These are phyloP conservation scores for Antedon mediterranea DNA, from an alignment of 53 echinoderm and acorn worm species.

Conservation along the genomic window DNA sequence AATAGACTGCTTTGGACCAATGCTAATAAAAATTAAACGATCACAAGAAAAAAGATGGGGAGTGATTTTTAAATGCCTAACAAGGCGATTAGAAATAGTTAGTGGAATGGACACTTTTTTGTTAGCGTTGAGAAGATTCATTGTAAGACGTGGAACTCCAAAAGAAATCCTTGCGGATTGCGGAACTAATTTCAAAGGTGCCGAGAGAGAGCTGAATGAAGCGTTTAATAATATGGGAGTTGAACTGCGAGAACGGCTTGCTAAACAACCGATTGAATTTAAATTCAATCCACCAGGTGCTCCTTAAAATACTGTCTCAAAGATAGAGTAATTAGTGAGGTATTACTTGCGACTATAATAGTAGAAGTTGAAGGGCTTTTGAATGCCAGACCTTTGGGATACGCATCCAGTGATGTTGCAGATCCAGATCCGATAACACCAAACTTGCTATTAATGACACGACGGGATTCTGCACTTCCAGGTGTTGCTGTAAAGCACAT, in stretches of 20 bases:
- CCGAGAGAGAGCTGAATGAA: conserved; percentile 8
- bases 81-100: conserved; percentile 17
- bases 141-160: conserved; percentile 10
- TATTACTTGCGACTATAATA: conserved; percentile 21
- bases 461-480: conserved; percentile 15
- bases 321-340: conserved; percentile 7
- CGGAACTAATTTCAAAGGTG: conserved; percentile 33
- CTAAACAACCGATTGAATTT: not conserved
- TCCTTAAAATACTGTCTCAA: too few species aligned
- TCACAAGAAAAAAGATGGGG: conserved; percentile 25
- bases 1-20: conserved; percentile 34
- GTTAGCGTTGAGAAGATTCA: conserved; percentile 24
- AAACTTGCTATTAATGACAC: conserved; percentile 25
- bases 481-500: not conserved
- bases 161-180: conserved; percentile 17
- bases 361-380: conserved; percentile 29
- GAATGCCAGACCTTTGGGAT: conserved; percentile 34
- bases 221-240: conserved; percentile 4
- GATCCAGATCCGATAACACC: conserved; percentile 21
- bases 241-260: not conserved
- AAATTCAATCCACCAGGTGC: conserved; percentile 4
- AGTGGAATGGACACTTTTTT: conserved; percentile 16
- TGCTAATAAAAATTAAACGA: conserved; percentile 13
- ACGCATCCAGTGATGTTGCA: conserved; percentile 21
- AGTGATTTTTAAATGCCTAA: conserved; percentile 24